A percentile compares a stretch with the other conserved stretches of the same genome.
These are phyloP conservation scores for Pan troglodytes DNA, from an alignment of 2,113 vertebrate species.

Conservation along the genomic window NHGRI_mPanTro3-v2.1_pri NC_072401.2:85631001-85631500, in stretches of 20 bases:
- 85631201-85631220: not conserved
- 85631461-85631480: too few relatives aligned
- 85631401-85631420: not conserved
- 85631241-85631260: not conserved
- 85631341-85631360: not conserved
- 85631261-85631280: not conserved
- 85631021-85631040: not conserved
- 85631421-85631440: not conserved
- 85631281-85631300: not conserved
- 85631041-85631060: not conserved
- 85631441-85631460: not conserved
- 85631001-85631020: not conserved
- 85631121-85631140: not conserved
- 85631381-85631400: not conserved
- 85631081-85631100: not conserved
- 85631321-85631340: not conserved
- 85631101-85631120: not conserved
- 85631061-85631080: not conserved
- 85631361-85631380: not conserved
- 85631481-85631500: too few relatives aligned
- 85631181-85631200: not conserved
- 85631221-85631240: not conserved
- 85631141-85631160: not conserved
- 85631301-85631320: not conserved
- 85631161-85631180: not conserved